Base-by-base conservation (phyloP, 2,113 vertebrate species). In the Orthonyx spaldingii region DNA sequence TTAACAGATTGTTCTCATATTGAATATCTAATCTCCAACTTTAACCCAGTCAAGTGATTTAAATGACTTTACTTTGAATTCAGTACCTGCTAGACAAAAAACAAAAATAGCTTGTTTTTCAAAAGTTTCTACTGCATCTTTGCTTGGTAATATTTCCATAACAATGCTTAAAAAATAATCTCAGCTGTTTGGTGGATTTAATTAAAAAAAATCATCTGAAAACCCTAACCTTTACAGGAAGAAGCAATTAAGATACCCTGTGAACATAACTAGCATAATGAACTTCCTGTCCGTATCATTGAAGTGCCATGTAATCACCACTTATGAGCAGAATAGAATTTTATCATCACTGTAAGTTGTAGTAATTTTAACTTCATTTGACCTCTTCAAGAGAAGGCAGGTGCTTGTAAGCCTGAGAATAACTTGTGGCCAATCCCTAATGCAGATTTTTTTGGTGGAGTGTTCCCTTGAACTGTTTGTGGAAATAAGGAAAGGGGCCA, bases 371-470 rank as follows among this genome's bases (percentile, higher is more conserved):
- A 59, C 32, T 10, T 72, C 5, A 24, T 91, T 60, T 91, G 23
- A 46, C 1, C 1, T 7, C 3, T 56, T 84, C 32, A 77, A 74
- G 19, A 64, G 10, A 13, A 39, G 11, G 3, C 3, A 70, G 49
- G 6, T 10, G 3, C 4, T 5, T 44, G 3, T 30, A 7, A 56
- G 10, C 17, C 23, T 33, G 26, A n/a, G 17, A 24, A 56, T 41
- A 32, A 52, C 13, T 53, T 68, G 7, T 3, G 1, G 4, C 1
- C 12, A 26, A 3, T 63, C 5, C 16, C 6, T 24, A 28, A 16
- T 1, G 3, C 11, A 60, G 39, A 35, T 33, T 0, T 46, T 77
- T 92, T 55, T 27, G 1, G 11, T 41, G 7, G 7, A 7, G 3
- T 27, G 9, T 14, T 10, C 16, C 5, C 18, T 69, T 74, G 24